phyloP scores from a whole-genome alignment of 2,888 invertebrate species.

The Polymixis lichenea region DNA sequence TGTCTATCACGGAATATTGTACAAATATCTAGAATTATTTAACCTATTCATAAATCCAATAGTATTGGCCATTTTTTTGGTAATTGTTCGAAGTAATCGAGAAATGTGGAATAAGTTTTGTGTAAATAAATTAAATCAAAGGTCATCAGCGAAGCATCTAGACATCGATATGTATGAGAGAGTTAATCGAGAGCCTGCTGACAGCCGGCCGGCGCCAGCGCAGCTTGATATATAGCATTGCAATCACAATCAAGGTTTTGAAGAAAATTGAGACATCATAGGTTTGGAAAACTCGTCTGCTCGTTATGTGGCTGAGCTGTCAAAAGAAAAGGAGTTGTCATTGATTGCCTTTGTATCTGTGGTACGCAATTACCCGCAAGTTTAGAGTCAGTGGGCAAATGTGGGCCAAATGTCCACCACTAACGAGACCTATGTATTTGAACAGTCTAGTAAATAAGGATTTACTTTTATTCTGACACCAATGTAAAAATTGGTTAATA shows the following conservation, averaged over 20 bases:
- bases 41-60: not conserved
- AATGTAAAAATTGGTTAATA: too few species aligned
- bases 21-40: not conserved
- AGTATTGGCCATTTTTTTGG: not conserved
- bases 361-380: too few species aligned
- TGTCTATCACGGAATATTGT: too few species aligned
- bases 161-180: not conserved
- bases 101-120: not conserved
- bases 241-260: not conserved
- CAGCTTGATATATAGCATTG: not conserved
- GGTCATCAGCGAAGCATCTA: not conserved
- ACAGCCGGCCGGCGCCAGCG: not conserved
- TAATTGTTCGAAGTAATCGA: not conserved
- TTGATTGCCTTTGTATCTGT: too few species aligned
- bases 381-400: not conserved
- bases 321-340: not conserved
- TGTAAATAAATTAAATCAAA: not conserved
- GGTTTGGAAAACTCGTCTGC: not conserved
- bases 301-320: too few species aligned
- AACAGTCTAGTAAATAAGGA: too few species aligned
- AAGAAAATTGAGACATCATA: not conserved
- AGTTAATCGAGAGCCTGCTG: not conserved
- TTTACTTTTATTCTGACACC: too few species aligned
- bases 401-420: not conserved
- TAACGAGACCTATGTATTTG: too few species aligned